phyloP scores from a whole-genome alignment of 2,888 invertebrate species.

The Congeria kusceri region DNA sequence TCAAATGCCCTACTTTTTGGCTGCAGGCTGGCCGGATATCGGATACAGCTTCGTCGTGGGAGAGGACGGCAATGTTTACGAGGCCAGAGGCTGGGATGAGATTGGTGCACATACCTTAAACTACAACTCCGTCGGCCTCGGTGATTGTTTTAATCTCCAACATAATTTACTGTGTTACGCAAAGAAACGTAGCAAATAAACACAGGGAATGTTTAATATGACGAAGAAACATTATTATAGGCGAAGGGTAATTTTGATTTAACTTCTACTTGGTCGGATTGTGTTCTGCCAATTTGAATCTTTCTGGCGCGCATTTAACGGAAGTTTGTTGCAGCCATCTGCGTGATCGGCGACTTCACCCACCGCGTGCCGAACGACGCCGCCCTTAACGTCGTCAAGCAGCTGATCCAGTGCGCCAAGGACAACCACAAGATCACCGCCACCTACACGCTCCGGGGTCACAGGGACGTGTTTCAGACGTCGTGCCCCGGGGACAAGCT shows the following conservation, averaged over 20 bases:
- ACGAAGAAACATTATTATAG: no score
- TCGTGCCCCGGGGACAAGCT: constrained; percentile 73
- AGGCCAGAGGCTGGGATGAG: constrained; percentile 42
- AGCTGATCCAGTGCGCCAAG: constrained; percentile 76
- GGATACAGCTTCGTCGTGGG: constrained; percentile 82
- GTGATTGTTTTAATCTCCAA: no score
- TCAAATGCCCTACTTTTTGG: no score
- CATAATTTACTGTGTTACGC: no score
- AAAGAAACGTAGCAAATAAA: no score
- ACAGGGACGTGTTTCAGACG: constrained; percentile 70
- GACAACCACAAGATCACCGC: constrained; percentile 66
- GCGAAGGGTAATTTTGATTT: no score
- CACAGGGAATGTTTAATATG: no score
- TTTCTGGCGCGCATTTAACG: no score
- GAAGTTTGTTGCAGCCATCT: constrained; percentile 71
- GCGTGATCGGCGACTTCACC: constrained; percentile 79
- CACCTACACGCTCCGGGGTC: constrained; percentile 72
- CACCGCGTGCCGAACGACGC: constrained; percentile 70
- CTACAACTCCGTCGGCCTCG: constrained; percentile 42
- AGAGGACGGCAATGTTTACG: constrained; percentile 13
- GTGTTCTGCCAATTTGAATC: no score
- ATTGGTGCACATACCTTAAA: constrained; percentile 26
- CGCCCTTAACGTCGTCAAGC: constrained; percentile 75
- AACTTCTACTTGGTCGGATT: no score
- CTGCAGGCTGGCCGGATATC: constrained; percentile 73